A percentile compares a stretch with the other conserved stretches of the same genome.
These are phyloP conservation scores for Pegoplata infirma DNA, from an alignment of 2,888 invertebrate species.

Conservation along the genomic window DNA sequence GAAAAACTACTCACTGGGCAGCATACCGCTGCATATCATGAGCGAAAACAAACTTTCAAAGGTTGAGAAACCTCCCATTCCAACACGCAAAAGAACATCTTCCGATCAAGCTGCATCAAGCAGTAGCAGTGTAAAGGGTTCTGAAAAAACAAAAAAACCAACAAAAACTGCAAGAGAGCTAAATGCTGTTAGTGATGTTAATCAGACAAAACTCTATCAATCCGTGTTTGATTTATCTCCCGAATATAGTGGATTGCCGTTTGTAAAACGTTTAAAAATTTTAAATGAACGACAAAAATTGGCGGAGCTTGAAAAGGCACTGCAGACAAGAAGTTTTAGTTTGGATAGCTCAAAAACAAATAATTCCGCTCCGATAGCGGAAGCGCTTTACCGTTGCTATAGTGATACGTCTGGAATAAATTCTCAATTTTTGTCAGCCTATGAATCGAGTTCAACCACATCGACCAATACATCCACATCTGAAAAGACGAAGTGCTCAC, in stretches of 20 bases:
- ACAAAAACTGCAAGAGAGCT: slow-evolving; percentile 1
- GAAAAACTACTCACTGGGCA: slow-evolving; percentile 72
- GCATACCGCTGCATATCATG: slow-evolving; percentile 68
- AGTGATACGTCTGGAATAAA: slow-evolving; percentile 88
- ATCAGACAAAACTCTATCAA: slow-evolving; percentile 83
- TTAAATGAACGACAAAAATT: slow-evolving; percentile 92
- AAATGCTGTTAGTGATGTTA: slow-evolving; percentile 41
- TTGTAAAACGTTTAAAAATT: slow-evolving; percentile 92
- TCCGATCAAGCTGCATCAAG: neutral
- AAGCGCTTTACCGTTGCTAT: slow-evolving; percentile 85
- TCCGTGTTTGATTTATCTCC: slow-evolving; percentile 93
- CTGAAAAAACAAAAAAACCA: slow-evolving; percentile 35
- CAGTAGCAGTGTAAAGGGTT: neutral
- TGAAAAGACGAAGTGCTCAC: slow-evolving; percentile 63
- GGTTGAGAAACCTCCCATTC: neutral
- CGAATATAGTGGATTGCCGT: slow-evolving; percentile 90
- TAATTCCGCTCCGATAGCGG: slow-evolving; percentile 79
- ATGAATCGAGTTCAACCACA: slow-evolving; percentile 79
- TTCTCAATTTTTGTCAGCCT: slow-evolving; percentile 76
- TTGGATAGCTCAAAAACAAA: slow-evolving; percentile 85
- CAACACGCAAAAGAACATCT: neutral
- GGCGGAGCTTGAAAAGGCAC: slow-evolving; percentile 88
- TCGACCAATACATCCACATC: slow-evolving; percentile 71
- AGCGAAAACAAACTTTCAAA: slow-evolving; percentile 18
- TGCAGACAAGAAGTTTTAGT: slow-evolving; percentile 88